Evolutionary conservation across 2,797 vertebrate genomes (phyloP).

Genomic region (Micrastur ruficollis): DNA sequence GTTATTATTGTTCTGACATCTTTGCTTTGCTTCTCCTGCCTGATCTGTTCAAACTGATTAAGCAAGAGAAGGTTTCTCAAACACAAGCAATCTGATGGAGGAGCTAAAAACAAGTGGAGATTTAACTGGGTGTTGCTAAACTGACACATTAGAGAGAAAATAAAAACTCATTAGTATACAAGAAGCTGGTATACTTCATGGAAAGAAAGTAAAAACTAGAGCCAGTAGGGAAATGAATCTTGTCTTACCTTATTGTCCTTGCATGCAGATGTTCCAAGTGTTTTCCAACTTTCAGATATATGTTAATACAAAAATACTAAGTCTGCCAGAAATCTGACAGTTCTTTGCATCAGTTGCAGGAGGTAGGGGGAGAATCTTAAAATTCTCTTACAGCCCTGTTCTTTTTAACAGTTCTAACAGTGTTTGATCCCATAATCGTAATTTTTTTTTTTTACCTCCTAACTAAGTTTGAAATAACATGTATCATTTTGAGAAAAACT

Average conservation of each 20-base stretch:
- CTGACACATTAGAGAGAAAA: background rate
- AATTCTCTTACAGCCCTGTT: background rate
- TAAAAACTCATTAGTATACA: background rate
- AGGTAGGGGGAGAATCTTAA: background rate
- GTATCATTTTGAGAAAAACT: background rate
- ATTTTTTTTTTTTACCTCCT: background rate
- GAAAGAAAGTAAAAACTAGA: background rate
- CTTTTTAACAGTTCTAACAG: background rate
- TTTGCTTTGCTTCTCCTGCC: background rate
- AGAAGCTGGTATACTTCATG: background rate
- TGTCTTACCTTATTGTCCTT: background rate
- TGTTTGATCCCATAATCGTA: background rate
- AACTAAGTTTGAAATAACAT: background rate
- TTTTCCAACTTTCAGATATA: background rate
- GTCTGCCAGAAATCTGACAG: background rate
- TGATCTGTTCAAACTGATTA: background rate
- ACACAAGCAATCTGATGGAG: background rate
- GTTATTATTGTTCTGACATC: background rate
- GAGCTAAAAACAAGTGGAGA: background rate
- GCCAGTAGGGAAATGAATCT: background rate
- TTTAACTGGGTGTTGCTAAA: background rate
- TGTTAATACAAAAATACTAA: background rate
- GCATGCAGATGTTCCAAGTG: background rate
- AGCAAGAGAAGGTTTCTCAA: background rate
- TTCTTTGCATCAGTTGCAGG: background rate